Percentiles rank a stretch among this genome's conserved stretches.
These are phyloP conservation scores for Wasmannia auropunctata DNA, from an alignment of 1,140 invertebrate genomes.

Conservation along the genomic window DNA sequence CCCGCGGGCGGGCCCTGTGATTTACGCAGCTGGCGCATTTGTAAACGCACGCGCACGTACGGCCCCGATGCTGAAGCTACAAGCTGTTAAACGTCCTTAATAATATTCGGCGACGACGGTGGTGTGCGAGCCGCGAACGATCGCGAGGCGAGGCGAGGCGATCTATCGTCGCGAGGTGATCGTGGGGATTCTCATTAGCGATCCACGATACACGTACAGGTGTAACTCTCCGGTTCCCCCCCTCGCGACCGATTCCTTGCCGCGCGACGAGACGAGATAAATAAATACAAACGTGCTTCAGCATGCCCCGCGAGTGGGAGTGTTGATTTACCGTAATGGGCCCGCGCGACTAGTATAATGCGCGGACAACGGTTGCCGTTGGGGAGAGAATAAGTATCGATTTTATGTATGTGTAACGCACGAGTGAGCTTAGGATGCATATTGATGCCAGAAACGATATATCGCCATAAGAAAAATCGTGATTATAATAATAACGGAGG, in stretches of 20 bases:
- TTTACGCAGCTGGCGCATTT: conserved; percentile 74
- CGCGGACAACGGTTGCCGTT: conserved; percentile 37
- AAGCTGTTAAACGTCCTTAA: conserved; percentile 76
- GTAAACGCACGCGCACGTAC: background rate
- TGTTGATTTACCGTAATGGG: conserved; percentile 50
- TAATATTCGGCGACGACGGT: conserved; percentile 70
- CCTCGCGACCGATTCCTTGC: conserved; percentile 7
- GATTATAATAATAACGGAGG: conserved; percentile 16
- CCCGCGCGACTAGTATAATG: conserved; percentile 19
- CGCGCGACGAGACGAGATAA: conserved; percentile 25
- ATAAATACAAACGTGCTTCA: conserved; percentile 40
- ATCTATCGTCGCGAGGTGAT: conserved; percentile 60
- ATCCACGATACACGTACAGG: conserved; percentile 32
- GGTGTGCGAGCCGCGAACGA: conserved; percentile 28
- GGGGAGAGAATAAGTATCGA: conserved; percentile 44
- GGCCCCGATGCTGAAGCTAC: conserved; percentile 71
- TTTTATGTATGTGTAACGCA: conserved; percentile 43
- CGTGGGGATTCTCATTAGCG: conserved; percentile 62
- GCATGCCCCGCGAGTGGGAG: background rate
- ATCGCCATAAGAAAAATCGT: conserved; percentile 21
- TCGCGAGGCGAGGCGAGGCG: background rate
- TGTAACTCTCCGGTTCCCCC: conserved; percentile 24
- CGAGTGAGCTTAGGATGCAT: background rate
- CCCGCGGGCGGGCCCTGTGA: conserved; percentile 74
- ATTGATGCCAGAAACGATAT: conserved; percentile 23